Conservation (phyloP, 30 jellyfish, hydroid and myxozoan genomes). For the Calvadosia cruxmelitensis region DNA sequence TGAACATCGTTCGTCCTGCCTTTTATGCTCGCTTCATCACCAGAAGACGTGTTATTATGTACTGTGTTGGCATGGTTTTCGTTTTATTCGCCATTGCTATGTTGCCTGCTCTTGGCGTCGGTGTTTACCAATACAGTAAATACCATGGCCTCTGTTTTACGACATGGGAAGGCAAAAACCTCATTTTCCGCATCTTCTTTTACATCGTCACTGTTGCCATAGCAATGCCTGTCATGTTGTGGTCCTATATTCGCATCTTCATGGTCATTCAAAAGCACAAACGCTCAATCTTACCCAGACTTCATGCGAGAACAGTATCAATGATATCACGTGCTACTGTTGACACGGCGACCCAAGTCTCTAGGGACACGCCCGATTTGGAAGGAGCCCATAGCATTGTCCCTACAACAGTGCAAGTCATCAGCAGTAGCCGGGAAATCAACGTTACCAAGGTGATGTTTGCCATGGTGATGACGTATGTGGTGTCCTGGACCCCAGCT, state of each 20-base stretch:
- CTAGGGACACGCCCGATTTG: background rate
- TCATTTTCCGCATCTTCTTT: constrained; percentile 51
- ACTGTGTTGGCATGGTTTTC: constrained; percentile 17
- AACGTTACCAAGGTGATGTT: constrained; percentile 73
- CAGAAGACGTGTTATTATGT: constrained; percentile 6
- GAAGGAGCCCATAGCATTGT: background rate
- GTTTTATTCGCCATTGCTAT: constrained; percentile 32
- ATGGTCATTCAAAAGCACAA: constrained; percentile 47
- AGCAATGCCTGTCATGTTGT: constrained; percentile 46
- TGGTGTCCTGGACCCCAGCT: constrained; percentile 84
- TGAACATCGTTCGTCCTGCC: constrained; percentile 33
- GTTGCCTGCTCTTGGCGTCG: constrained; percentile 66
- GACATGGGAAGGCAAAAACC: constrained; percentile 42
- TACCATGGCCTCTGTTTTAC: constrained; percentile 80
- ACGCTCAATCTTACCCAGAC: constrained; percentile 32
- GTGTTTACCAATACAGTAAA: constrained; percentile 49
- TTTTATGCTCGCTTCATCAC: constrained; percentile 18
- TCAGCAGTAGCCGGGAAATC: constrained; percentile 13
- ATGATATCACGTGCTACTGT: constrained; percentile 7
- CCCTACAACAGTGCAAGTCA: background rate
- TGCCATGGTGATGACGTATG: constrained; percentile 50
- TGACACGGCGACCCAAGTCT: constrained; percentile 1
- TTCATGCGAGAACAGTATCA: constrained; percentile 21
- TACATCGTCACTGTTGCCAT: constrained; percentile 48
- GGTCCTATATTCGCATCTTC: constrained; percentile 36